phyloP scores from a whole-genome alignment of 2,797 vertebrate genomes.

The Molothrus ater region DNA sequence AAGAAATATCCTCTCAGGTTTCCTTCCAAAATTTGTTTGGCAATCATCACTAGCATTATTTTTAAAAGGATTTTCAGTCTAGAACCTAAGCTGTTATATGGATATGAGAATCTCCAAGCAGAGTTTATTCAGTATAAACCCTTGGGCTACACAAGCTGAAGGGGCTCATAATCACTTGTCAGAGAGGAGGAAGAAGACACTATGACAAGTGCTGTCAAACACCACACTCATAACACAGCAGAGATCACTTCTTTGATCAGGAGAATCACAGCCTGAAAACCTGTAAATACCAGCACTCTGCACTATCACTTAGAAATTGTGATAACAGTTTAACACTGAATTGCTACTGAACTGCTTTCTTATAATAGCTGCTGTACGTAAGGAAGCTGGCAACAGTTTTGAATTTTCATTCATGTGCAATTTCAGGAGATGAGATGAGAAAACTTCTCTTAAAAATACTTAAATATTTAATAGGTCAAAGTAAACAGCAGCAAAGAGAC shows the following conservation, averaged over 20 bases:
- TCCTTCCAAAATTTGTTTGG: background rate
- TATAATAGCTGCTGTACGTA: conserved; percentile 56
- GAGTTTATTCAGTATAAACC: background rate
- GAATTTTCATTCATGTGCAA: conserved; percentile 48
- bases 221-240: background rate
- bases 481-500: background rate
- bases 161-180: background rate
- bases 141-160: background rate
- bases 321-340: conserved; percentile 34
- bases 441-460: background rate
- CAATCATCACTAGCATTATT: background rate
- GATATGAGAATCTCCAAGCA: background rate
- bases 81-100: background rate
- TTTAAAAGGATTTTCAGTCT: background rate
- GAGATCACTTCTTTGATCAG: background rate
- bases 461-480: background rate
- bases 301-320: background rate
- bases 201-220: background rate
- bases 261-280: conserved; percentile 23
- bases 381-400: conserved; percentile 33
- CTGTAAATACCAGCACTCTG: conserved; percentile 32
- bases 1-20: background rate
- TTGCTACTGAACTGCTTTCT: conserved; percentile 32
- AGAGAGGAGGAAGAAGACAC: background rate
- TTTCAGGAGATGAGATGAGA: conserved; percentile 59